These are phyloP conservation scores for Kradibia gibbosae DNA, from an alignment of 1,140 invertebrate genomes.

Conservation along the genomic window DNA sequence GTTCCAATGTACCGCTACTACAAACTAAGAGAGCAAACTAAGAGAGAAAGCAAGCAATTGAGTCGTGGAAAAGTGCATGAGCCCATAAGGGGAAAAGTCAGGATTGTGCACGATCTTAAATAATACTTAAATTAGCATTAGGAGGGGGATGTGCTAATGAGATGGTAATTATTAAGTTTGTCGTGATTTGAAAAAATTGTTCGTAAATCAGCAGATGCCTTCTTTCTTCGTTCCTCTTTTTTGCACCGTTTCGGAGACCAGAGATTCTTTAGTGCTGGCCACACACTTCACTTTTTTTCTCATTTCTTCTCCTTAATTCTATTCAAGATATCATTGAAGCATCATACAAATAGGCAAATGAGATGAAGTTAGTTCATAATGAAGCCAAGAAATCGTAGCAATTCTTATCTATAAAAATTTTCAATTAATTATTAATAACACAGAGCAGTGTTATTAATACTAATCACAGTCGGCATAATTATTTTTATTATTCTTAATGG, in stretches of 20 bases:
- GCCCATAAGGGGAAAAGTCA: background rate
- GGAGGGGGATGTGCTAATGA: constrained; percentile 66
- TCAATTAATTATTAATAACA: too few species aligned
- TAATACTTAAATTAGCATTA: constrained; percentile 66
- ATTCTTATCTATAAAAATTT: background rate
- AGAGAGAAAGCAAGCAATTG: constrained; percentile 50
- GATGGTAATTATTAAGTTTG: constrained; percentile 66
- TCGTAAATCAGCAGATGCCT: background rate
- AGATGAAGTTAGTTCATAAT: background rate
- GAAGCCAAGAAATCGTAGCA: background rate
- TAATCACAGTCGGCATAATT: too few species aligned
- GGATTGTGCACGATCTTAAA: constrained; percentile 51
- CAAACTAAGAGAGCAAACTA: constrained; percentile 56
- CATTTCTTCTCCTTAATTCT: background rate
- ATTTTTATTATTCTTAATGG: too few species aligned
- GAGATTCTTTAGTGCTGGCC: background rate
- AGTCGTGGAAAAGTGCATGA: constrained; percentile 29
- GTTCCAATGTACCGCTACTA: too few species aligned
- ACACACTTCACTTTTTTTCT: background rate
- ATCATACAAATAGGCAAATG: background rate
- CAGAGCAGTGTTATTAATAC: too few species aligned
- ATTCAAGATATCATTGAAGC: background rate
- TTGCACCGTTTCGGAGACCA: background rate
- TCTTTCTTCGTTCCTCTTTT: background rate
- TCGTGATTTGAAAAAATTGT: constrained; percentile 42